Conservation (phyloP, 2,113 vertebrate genomes). For the Cyanistes caeruleus region DNA sequence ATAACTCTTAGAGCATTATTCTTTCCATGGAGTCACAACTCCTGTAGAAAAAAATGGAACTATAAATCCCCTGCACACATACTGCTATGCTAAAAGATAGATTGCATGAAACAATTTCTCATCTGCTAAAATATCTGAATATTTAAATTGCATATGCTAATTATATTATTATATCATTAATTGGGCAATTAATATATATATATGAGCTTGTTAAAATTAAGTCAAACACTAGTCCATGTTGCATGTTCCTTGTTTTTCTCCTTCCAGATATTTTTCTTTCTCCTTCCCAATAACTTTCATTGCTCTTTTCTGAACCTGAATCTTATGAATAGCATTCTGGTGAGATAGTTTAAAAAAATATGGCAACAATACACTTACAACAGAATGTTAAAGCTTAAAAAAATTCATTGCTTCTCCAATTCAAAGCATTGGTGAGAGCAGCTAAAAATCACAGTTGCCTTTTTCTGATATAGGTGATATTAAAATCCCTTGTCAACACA, state of each 20-base stretch:
- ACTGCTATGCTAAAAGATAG: neutral
- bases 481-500: neutral
- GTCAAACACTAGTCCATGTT: neutral
- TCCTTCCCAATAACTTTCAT: neutral
- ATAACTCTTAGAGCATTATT: neutral
- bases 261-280: neutral
- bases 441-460: neutral
- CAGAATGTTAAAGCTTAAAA: neutral
- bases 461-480: neutral
- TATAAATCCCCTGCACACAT: neutral
- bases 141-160: neutral
- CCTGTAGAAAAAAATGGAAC: neutral
- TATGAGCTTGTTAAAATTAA: neutral
- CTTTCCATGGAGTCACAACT: neutral
- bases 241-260: neutral
- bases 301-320: neutral
- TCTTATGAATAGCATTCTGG: neutral
- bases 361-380: neutral
- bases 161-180: neutral
- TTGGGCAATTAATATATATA: neutral
- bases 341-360: neutral
- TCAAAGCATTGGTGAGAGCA: neutral
- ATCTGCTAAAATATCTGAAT: neutral
- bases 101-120: neutral
- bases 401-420: neutral